These are phyloP conservation scores for Acronicta alni DNA, from an alignment of 2,888 invertebrate genomes.

Conservation along the genomic window DNA sequence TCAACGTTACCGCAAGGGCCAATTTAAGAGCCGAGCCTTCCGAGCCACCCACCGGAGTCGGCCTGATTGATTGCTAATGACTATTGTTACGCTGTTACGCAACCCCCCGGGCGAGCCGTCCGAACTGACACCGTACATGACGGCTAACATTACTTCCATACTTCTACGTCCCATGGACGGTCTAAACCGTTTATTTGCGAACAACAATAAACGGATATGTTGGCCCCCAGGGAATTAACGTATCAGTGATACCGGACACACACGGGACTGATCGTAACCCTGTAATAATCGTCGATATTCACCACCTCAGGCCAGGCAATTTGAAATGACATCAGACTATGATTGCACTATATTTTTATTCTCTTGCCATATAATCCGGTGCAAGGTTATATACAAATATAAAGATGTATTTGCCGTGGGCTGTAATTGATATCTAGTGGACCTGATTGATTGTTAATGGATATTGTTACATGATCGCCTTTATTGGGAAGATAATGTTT, in stretches of 20 bases:
- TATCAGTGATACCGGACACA: conserved; percentile 76
- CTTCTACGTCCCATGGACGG: conserved; percentile 65
- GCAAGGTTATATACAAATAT: conserved; percentile 59
- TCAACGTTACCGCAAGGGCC: conserved; percentile 74
- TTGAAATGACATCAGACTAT: conserved; percentile 73
- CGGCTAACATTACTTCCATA: conserved; percentile 73
- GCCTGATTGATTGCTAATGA: conserved; percentile 86
- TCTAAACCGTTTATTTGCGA: conserved; percentile 72
- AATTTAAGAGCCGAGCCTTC: conserved; percentile 72
- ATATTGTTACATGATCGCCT: conserved; percentile 70
- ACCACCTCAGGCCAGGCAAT: conserved; percentile 70
- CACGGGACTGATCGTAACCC: conserved; percentile 66
- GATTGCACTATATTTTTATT: conserved; percentile 72
- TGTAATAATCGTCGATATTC: conserved; percentile 74
- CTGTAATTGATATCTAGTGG: conserved; percentile 62
- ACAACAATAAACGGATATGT: conserved; percentile 79
- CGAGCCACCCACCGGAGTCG: conserved; percentile 74
- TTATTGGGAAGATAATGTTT: conserved; percentile 61
- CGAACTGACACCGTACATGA: conserved; percentile 75
- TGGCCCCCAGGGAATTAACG: conserved; percentile 70
- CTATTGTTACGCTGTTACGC: conserved; percentile 82
- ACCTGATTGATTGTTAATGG: conserved; percentile 77
- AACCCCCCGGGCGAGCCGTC: conserved; percentile 71
- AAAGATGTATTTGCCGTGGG: conserved; percentile 64
- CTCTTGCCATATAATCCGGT: conserved; percentile 64